Evolutionary conservation across 2,888 invertebrate genomes (phyloP).

Genomic region (Callosobruchus maculatus): DNA sequence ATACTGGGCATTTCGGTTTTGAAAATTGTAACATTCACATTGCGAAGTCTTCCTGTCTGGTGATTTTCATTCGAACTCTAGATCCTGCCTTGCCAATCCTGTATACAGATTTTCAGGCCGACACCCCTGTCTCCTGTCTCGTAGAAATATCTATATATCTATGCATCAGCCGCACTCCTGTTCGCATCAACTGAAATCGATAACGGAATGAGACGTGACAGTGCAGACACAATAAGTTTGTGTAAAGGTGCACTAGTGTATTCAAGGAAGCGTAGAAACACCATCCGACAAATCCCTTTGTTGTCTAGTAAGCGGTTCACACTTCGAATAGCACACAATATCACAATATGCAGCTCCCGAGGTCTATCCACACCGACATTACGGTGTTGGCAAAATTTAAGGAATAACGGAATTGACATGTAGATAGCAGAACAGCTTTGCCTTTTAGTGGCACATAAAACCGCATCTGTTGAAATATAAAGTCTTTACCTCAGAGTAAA

Average conservation of each 20-base stretch:
- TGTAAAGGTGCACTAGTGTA: conserved; percentile 21
- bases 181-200: not conserved
- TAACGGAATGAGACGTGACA: not conserved
- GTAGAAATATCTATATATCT: not conserved
- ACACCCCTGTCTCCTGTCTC: not conserved
- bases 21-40: no score
- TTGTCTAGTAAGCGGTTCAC: conserved; percentile 29
- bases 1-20: no score
- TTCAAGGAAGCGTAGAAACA: conserved; percentile 31
- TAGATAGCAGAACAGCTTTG: no score
- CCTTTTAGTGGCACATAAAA: no score
- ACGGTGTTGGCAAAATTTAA: not conserved
- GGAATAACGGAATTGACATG: not conserved
- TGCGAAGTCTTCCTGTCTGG: no score
- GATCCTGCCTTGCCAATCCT: no score
- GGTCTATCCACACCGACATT: not conserved
- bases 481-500: no score
- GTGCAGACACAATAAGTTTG: not conserved
- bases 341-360: conserved; percentile 7
- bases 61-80: no score
- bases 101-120: not conserved
- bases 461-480: no score
- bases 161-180: not conserved
- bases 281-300: conserved; percentile 32
- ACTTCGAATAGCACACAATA: conserved; percentile 25